phyloP scores from a whole-genome alignment of 2,797 vertebrate species.

The Gobio occitaniae region DNA sequence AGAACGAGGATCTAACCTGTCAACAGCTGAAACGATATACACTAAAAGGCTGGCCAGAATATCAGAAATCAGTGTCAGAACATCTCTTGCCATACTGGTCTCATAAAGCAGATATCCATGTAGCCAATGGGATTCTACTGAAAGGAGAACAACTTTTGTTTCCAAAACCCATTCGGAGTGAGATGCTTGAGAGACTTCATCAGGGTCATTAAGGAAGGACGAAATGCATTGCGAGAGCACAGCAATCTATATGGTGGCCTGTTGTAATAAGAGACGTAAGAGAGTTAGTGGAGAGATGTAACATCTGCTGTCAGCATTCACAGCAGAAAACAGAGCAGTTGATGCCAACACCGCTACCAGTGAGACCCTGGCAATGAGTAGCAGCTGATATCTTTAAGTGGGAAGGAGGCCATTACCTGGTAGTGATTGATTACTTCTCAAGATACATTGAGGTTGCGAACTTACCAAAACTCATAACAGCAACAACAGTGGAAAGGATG shows the following conservation, averaged over 20 bases:
- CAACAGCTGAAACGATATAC: too few species aligned
- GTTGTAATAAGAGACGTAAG: background rate
- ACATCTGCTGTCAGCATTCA: background rate
- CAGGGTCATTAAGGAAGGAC: conserved; percentile 8
- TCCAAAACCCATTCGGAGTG: too few species aligned
- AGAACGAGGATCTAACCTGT: too few species aligned
- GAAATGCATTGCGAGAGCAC: conserved; percentile 29
- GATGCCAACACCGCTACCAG: too few species aligned
- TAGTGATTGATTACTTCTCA: conserved; percentile 13
- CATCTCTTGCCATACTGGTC: too few species aligned
- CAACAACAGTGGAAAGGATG: conserved; percentile 14
- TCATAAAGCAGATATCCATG: too few species aligned
- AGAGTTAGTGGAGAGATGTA: conserved; percentile 36
- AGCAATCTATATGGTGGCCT: conserved; percentile 14
- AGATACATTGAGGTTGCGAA: conserved; percentile 12
- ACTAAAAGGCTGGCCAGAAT: too few species aligned
- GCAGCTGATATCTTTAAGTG: background rate
- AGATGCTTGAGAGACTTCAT: conserved; percentile 16
- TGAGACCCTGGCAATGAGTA: background rate
- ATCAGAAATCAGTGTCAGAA: too few species aligned
- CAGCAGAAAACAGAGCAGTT: conserved; percentile 5
- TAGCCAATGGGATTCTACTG: too few species aligned
- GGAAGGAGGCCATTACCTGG: conserved; percentile 14
- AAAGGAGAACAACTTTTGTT: too few species aligned
- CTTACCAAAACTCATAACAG: conserved; percentile 7